phyloP scores from a whole-genome alignment of 2,797 vertebrate genomes.

The Percopsis omiscomaycus region DNA sequence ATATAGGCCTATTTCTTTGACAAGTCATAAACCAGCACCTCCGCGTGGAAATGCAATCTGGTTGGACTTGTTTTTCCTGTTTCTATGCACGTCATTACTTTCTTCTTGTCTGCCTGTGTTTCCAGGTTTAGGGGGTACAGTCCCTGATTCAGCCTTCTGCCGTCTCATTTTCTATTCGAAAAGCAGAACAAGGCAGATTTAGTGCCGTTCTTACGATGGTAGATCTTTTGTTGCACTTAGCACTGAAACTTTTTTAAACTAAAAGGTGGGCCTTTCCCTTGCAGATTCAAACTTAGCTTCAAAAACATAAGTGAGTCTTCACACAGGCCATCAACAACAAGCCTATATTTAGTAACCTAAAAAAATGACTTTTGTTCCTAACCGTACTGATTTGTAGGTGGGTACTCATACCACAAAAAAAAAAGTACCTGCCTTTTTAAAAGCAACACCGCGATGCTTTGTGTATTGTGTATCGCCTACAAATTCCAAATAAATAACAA shows the following conservation, averaged over 20 bases:
- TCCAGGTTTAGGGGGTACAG: conserved; percentile 41
- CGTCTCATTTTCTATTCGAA: conserved; percentile 45
- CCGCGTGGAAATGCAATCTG: conserved; percentile 58
- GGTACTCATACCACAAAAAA: conserved; percentile 21
- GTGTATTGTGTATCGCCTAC: conserved; percentile 25
- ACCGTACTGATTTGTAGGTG: conserved; percentile 16
- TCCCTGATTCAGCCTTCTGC: conserved; percentile 43
- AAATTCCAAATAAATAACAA: conserved; percentile 42
- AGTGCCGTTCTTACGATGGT: conserved; percentile 19
- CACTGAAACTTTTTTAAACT: conserved; percentile 24
- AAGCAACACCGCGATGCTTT: conserved; percentile 14
- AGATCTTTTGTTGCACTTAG: conserved; percentile 10
- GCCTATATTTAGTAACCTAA: not conserved
- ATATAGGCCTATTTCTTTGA: conserved; percentile 54
- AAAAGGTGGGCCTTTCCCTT: not conserved
- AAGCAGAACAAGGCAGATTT: conserved; percentile 30
- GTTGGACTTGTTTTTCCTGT: conserved; percentile 62
- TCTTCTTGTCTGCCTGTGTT: conserved; percentile 49
- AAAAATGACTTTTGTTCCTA: not conserved
- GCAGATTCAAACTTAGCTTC: conserved; percentile 15
- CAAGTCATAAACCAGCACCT: conserved; percentile 58
- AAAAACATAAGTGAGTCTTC: not conserved
- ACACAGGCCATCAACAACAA: not conserved
- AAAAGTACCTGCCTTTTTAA: conserved; percentile 9
- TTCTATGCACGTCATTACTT: conserved; percentile 61